A percentile compares a stretch with the other conserved stretches of the same genome.
Conservation (phyloP, 2,113 vertebrate species). For the Brachirus orientalis region DNA sequence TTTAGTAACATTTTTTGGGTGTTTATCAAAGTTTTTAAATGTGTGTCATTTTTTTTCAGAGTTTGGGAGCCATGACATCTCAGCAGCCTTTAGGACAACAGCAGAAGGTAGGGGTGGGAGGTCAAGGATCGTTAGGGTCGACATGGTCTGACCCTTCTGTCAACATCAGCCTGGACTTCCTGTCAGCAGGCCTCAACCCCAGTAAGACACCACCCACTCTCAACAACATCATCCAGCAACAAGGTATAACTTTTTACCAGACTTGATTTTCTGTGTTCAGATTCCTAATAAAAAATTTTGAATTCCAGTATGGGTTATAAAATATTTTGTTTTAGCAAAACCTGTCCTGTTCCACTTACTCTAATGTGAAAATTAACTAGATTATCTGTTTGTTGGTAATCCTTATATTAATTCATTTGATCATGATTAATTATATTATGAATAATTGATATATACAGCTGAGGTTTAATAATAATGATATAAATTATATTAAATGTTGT, state of each 20-base stretch:
- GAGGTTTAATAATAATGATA: too few relatives aligned
- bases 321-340: too few relatives aligned
- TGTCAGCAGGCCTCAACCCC: slow-evolving; percentile 92
- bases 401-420: too few relatives aligned
- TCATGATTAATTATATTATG: too few relatives aligned
- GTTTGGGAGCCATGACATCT: slow-evolving; percentile 84
- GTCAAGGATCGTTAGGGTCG: slow-evolving; percentile 87
- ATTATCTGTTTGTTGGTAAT: too few relatives aligned
- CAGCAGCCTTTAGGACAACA: slow-evolving; percentile 77
- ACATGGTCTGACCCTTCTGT: slow-evolving; percentile 99
- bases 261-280: not conserved
- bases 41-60: slow-evolving; percentile 67
- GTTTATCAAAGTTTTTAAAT: slow-evolving; percentile 4
- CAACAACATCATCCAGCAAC: slow-evolving; percentile 95
- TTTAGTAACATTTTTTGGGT: not conserved
- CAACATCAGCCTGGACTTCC: slow-evolving; percentile 98
- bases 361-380: too few relatives aligned
- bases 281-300: too few relatives aligned
- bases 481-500: too few relatives aligned
- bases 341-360: too few relatives aligned
- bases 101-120: slow-evolving; percentile 82
- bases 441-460: too few relatives aligned
- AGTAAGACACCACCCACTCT: slow-evolving; percentile 93
- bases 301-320: too few relatives aligned
- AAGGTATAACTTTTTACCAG: slow-evolving; percentile 82